These are phyloP conservation scores for Danio choprae DNA, from an alignment of 2,797 vertebrate genomes.

Conservation along the genomic window DNA sequence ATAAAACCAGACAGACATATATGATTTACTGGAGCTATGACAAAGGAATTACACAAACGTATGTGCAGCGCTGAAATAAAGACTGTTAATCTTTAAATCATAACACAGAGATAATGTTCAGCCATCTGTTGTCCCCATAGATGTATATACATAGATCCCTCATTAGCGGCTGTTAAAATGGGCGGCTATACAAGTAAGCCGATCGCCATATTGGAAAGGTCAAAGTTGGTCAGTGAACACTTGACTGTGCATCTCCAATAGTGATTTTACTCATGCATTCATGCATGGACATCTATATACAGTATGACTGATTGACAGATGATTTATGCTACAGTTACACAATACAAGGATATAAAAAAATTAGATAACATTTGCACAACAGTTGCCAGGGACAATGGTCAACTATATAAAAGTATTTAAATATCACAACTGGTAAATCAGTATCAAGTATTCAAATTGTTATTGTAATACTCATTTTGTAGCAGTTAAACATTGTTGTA, in stretches of 20 bases:
- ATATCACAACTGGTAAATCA: background rate
- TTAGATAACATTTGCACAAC: too few species aligned
- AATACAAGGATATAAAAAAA: too few species aligned
- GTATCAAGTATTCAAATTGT: background rate
- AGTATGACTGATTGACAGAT: too few species aligned
- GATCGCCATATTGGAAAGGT: too few species aligned
- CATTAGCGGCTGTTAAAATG: background rate
- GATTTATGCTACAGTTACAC: too few species aligned
- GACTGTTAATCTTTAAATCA: constrained; percentile 11
- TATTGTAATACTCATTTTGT: background rate
- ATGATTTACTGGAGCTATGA: background rate
- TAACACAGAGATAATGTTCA: background rate
- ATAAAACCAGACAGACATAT: background rate
- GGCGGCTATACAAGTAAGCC: background rate
- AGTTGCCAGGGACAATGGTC: background rate
- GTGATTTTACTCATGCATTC: too few species aligned
- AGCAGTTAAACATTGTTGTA: too few species aligned
- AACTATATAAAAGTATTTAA: background rate
- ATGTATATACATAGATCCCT: background rate
- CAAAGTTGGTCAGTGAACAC: background rate
- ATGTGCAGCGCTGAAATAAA: background rate
- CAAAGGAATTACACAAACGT: background rate
- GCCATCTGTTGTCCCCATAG: background rate
- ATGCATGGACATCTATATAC: too few species aligned
- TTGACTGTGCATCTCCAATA: too few species aligned